Evolutionary conservation across 2,113 vertebrate genomes (phyloP), one percentile per base, ranked within the genome.

Genomic region (Lophius piscatorius): DNA sequence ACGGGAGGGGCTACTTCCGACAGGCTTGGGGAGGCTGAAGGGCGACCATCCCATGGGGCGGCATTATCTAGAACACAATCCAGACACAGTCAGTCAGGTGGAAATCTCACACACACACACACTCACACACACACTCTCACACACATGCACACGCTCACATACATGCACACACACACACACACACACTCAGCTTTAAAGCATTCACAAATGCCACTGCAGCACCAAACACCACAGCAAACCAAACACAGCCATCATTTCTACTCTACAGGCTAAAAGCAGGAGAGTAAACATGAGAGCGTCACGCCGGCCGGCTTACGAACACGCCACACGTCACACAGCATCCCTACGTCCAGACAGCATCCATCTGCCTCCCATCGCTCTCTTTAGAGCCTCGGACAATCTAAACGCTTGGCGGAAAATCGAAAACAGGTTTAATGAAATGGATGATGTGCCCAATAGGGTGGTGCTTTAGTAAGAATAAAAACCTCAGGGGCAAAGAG

Each of bases 1-100:
- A 90, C 91, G 85, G 91, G 89, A 87, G 91, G 88, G 84, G 92
- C 94, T 97, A 98, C 92, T 98, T 98, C 95, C 94, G 93, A 92
- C 95, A 96, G 91, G 83, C 93, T 92, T 95, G 97, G 91, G 94
- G 94, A 90, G 95, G 95, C 87, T 95, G 96, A 90, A 94, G 94
- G 90, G 91, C 92, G 91, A 93, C 91, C 69, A 80, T 95, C 96
- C 96, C 96, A 93, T 94, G 94, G 73, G 94, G 83, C 65, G 92
- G 94, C 89, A 87, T 94, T 95, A 94, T 98, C 97, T 98, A 93
- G 77, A 68, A 76, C 58, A 68, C 48, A 76, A n/a, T n/a, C n/a
- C n/a, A n/a, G n/a, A 64, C 1, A 44, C 17, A 26, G 50, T 44
- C 49, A 62, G 64, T 84, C 40, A 78, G 7, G 20, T 57, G 26